A percentile compares a stretch with the other conserved stretches of the same genome.
phyloP scores from a whole-genome alignment of 2,113 vertebrate genomes.

The Protobothrops flavoviridis region DNA sequence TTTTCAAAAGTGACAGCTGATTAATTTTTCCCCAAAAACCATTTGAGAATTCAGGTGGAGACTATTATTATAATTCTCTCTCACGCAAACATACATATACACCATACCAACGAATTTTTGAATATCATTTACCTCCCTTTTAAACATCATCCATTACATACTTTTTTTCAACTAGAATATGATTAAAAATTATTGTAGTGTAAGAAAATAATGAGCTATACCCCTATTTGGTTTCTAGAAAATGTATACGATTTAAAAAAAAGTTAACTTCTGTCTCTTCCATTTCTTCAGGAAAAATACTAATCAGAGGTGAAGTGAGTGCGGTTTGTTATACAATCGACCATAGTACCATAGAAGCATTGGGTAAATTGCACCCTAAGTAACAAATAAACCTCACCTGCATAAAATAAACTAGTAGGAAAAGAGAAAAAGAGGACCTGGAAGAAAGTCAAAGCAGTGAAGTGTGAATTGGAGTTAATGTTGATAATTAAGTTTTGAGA shows the following conservation, averaged over 20 bases:
- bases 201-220: conserved; percentile 5
- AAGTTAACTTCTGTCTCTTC: background rate
- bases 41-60: background rate
- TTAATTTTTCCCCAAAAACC: background rate
- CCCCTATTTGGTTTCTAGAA: background rate
- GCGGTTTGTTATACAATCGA: background rate
- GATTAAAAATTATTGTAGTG: background rate
- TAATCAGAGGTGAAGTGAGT: background rate
- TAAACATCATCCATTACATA: background rate
- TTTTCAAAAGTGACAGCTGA: background rate
- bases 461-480: background rate
- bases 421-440: background rate
- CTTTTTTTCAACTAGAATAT: background rate
- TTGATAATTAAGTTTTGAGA: background rate
- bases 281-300: background rate
- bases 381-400: background rate
- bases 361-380: background rate
- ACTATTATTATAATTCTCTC: background rate
- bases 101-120: background rate
- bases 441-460: background rate
- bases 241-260: background rate
- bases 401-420: background rate
- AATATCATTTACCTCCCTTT: background rate
- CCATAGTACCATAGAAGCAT: background rate
- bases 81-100: background rate